These are phyloP conservation scores for Temnothorax nylanderi DNA, from an alignment of 1,140 invertebrate species.

Conservation along the genomic window DNA sequence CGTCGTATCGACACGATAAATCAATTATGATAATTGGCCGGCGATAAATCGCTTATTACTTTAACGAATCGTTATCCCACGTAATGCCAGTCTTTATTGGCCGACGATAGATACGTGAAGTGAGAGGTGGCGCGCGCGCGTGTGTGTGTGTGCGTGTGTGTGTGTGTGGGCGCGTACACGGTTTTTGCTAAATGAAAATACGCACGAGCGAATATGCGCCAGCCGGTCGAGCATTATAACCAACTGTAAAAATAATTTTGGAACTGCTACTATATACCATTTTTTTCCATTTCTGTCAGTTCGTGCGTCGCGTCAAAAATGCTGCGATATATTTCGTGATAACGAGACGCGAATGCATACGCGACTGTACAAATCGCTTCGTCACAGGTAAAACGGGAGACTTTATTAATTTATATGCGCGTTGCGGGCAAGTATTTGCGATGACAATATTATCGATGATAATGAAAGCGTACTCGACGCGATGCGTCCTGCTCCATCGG, in stretches of 20 bases:
- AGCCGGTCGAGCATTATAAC: slow-evolving; percentile 36
- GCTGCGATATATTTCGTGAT: background rate
- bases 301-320: background rate
- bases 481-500: background rate
- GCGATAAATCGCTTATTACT: slow-evolving; percentile 70
- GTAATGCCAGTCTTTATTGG: slow-evolving; percentile 40
- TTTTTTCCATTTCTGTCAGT: background rate
- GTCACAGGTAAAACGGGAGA: slow-evolving; percentile 18
- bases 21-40: slow-evolving; percentile 72
- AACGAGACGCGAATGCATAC: background rate
- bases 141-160: background rate
- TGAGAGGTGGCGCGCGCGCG: background rate
- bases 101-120: slow-evolving; percentile 18
- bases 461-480: slow-evolving; percentile 23
- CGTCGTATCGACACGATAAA: slow-evolving; percentile 55
- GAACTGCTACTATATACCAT: background rate
- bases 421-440: slow-evolving; percentile 56
- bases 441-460: slow-evolving; percentile 60
- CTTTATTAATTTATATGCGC: slow-evolving; percentile 44
- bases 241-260: slow-evolving; percentile 54
- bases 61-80: slow-evolving; percentile 54
- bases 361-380: background rate
- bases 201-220: background rate
- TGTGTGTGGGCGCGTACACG: background rate
- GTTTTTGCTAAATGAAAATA: slow-evolving; percentile 45